Evolutionary conservation across 2,797 vertebrate genomes (phyloP), one percentile per base, ranked within the genome.

Genomic region (Echeneis naucrates): DNA sequence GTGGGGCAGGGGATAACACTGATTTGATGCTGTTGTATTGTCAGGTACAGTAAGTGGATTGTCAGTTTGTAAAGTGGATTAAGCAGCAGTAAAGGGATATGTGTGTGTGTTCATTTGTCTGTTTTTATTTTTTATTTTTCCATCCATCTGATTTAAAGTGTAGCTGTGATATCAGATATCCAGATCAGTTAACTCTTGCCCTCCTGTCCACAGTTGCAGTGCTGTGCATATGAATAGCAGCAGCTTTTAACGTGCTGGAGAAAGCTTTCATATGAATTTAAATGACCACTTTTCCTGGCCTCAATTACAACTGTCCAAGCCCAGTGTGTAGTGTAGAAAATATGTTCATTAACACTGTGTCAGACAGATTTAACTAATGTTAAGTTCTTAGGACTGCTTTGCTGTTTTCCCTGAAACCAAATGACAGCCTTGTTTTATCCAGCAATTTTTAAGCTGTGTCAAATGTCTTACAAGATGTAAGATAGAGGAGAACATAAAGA

Each of bases 231-330:
- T 53, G 81, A 74, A 72, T 53, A 37, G 67, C 63, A 23, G 57
- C 23, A 53, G 77, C 81, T 80, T 76, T 78, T 80, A 84, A 78
- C 77, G 63, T 76, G 27, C 64, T 48, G 70, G 70, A 61, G 78
- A 74, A 72, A 67, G 58, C 68, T 30, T 60, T 80, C 50, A 53
- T 71, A 71, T 77, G n/a, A n/a, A n/a, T n/a, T n/a, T 68, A 83
- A 51, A 75, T 77, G 47, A 81, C 73, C 66, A 59, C 51, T 74
- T 73, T 78, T 44, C 57, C 71, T 82, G n/a, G n/a, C n/a, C n/a
- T n/a, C 87, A 89, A 89, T 88, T 84, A 89, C 78, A 72, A 78
- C 85, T 78, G 60, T 70, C 54, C 8, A 6, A 60, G 66, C 73
- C 66, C 44, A 42, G 32, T 48, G 62, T 47, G 65, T 57, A 61